phyloP scores from a whole-genome alignment of 2,113 vertebrate species.

The Beaufortia kweichowensis region DNA sequence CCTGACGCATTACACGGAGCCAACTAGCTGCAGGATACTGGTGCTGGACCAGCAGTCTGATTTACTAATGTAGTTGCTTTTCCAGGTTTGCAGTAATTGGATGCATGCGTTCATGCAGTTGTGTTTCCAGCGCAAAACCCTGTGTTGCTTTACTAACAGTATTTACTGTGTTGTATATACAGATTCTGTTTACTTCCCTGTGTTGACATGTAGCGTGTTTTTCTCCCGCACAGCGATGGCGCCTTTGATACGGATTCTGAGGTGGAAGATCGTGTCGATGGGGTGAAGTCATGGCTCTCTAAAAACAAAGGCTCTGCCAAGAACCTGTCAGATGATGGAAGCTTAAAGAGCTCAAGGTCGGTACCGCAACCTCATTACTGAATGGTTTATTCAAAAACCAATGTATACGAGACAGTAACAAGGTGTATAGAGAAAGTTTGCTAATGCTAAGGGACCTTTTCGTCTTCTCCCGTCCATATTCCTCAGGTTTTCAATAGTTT shows the following conservation, averaged over 20 bases:
- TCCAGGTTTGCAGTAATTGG: conserved; percentile 41
- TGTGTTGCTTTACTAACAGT: conserved; percentile 53
- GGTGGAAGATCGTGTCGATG: conserved; percentile 89
- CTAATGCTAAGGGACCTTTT: not conserved
- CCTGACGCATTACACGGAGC: conserved; percentile 26
- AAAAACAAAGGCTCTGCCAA: conserved; percentile 81
- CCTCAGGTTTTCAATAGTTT: conserved; percentile 54
- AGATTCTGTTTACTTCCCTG: not conserved
- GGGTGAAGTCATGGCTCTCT: conserved; percentile 94
- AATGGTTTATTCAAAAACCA: not conserved
- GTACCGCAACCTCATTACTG: conserved; percentile 51
- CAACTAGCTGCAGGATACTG: conserved; percentile 36
- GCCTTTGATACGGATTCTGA: conserved; percentile 91
- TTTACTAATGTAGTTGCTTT: conserved; percentile 51
- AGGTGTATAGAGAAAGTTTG: not conserved
- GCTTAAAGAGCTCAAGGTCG: conserved; percentile 93
- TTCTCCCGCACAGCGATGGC: conserved; percentile 76
- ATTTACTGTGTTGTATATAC: not conserved
- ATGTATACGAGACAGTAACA: not conserved
- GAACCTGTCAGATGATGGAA: conserved; percentile 90
- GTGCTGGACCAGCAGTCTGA: conserved; percentile 8
- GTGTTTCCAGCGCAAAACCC: conserved; percentile 34
- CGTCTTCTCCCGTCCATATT: conserved; percentile 37
- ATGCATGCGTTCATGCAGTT: conserved; percentile 58
- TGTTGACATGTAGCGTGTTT: not conserved